Evolutionary conservation across 2,797 vertebrate genomes (phyloP).

Genomic region (Cyclura pinguis): DNA sequence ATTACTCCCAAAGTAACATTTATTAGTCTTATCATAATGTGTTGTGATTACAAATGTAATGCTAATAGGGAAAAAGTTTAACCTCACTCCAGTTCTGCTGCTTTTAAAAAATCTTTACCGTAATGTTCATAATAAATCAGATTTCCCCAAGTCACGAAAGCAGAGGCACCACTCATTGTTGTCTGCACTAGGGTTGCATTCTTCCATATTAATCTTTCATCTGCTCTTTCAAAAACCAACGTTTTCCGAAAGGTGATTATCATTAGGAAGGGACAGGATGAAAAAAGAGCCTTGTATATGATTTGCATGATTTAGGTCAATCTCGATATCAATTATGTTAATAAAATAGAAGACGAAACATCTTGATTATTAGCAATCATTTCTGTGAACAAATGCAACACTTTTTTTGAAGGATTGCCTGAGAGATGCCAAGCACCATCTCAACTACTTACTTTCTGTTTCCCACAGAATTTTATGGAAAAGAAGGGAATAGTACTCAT

Average conservation of each 20-base stretch:
- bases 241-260: slow-evolving; percentile 73
- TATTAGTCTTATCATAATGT: slow-evolving; percentile 75
- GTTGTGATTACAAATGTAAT: slow-evolving; percentile 76
- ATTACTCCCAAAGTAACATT: slow-evolving; percentile 81
- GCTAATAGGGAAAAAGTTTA: slow-evolving; percentile 77
- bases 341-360: slow-evolving; percentile 69
- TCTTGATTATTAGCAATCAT: slow-evolving; percentile 71
- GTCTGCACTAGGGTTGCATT: slow-evolving; percentile 33
- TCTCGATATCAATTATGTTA: slow-evolving; percentile 72
- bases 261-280: slow-evolving; percentile 67
- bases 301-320: slow-evolving; percentile 75
- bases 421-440: slow-evolving; percentile 11
- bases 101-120: slow-evolving; percentile 73
- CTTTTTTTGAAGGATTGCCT: slow-evolving; percentile 42
- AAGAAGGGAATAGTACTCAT: neutral
- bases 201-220: slow-evolving; percentile 66
- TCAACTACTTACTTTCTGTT: neutral
- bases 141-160: slow-evolving; percentile 68
- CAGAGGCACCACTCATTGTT: slow-evolving; percentile 50
- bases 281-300: slow-evolving; percentile 64
- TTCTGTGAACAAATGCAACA: slow-evolving; percentile 63
- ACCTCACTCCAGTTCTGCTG: slow-evolving; percentile 75
- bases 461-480: neutral
- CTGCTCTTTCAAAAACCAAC: slow-evolving; percentile 67
- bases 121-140: slow-evolving; percentile 79